Conservation (phyloP, 2,113 vertebrate genomes). For the Marmota flaviventris region DNA sequence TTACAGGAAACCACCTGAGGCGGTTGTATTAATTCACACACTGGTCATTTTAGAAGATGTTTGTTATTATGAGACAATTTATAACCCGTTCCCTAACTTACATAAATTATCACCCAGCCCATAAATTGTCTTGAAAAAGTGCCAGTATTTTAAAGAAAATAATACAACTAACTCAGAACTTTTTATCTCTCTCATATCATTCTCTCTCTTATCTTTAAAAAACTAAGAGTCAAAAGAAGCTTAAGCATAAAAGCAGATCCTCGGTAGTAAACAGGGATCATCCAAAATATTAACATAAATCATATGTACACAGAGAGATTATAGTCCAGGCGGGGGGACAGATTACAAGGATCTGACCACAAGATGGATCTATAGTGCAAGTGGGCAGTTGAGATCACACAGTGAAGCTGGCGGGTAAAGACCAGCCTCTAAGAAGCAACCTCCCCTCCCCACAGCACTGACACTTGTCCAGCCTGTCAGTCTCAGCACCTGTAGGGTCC, state of each 20-base stretch:
- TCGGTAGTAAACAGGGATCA: neutral
- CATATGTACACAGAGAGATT: neutral
- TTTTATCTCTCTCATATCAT: neutral
- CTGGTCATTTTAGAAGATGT: neutral
- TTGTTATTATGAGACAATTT: neutral
- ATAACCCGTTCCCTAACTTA: neutral
- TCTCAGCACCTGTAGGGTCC: neutral
- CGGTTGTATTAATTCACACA: neutral
- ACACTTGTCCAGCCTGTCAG: neutral
- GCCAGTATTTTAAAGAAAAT: neutral
- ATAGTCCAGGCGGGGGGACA: neutral
- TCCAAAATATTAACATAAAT: neutral
- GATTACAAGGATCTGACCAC: neutral
- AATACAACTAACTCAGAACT: neutral
- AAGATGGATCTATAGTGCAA: neutral
- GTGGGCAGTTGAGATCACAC: neutral
- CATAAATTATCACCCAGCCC: neutral
- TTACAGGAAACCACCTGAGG: neutral
- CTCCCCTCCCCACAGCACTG: neutral
- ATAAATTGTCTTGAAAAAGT: conserved; percentile 14
- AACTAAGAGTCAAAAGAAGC: neutral
- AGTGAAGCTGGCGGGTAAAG: neutral
- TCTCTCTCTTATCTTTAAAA: neutral
- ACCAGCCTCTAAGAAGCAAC: too few species aligned
- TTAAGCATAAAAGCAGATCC: neutral